A percentile compares a stretch with the other conserved stretches of the same genome.
Evolutionary conservation across 1,140 invertebrate species (phyloP).

Genomic region (Antheraea mylitta): DNA sequence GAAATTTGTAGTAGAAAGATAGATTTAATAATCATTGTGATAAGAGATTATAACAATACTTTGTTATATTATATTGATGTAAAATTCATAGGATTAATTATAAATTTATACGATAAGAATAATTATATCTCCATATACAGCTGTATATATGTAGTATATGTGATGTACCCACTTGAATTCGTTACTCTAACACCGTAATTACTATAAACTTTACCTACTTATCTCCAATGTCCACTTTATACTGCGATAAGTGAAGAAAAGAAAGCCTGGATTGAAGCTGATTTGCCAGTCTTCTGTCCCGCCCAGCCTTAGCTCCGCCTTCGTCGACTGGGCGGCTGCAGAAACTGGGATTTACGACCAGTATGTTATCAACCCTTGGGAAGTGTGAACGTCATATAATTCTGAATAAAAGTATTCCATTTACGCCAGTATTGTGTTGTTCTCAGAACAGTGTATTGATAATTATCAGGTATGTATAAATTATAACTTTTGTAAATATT

Average conservation of each 20-base stretch:
- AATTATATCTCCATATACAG: no score
- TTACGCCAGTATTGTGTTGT: not conserved
- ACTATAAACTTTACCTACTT: constrained; percentile 39
- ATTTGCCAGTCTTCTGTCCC: constrained; percentile 50
- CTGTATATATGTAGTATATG: not conserved
- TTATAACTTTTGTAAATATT: not conserved
- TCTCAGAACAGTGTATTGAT: not conserved
- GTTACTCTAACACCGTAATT: not conserved
- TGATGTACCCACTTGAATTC: not conserved
- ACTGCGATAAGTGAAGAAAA: constrained; percentile 55
- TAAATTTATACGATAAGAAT: no score
- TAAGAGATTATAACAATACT: no score
- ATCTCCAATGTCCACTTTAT: constrained; percentile 48
- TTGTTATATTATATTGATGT: no score
- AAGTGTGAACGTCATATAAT: not conserved
- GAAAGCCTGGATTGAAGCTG: constrained; percentile 49
- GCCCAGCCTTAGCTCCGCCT: constrained; percentile 63
- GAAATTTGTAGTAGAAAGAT: no score
- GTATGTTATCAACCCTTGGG: not conserved
- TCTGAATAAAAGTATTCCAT: not conserved
- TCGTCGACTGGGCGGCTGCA: constrained; percentile 46
- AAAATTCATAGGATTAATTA: no score
- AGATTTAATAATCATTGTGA: no score
- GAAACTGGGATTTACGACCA: not conserved
- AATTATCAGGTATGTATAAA: not conserved